These are phyloP conservation scores for Orchesella flavescens DNA, from an alignment of 2,888 invertebrate genomes.

Conservation along the genomic window DNA sequence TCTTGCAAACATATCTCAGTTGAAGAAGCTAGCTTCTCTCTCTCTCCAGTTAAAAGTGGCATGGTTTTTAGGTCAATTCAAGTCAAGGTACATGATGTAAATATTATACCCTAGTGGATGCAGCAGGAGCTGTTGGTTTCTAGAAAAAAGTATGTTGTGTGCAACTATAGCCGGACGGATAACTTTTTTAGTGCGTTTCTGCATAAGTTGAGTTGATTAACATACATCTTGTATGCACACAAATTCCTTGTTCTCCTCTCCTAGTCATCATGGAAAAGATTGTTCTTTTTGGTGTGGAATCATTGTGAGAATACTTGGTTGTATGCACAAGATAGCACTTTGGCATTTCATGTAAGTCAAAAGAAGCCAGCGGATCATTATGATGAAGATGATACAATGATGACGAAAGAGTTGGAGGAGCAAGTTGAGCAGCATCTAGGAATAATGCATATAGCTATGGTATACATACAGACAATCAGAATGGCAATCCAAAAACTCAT, in stretches of 20 bases:
- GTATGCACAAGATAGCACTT: background rate
- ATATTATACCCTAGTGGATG: background rate
- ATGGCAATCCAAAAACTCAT: conserved; percentile 26
- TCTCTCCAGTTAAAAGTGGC: too few relatives aligned
- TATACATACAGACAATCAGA: background rate
- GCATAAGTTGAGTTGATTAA: too few relatives aligned
- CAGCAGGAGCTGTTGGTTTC: background rate
- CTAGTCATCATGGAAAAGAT: conserved; percentile 3
- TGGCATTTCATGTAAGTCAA: background rate
- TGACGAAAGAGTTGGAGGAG: conserved; percentile 47
- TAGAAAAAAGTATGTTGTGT: background rate
- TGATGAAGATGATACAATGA: conserved; percentile 5
- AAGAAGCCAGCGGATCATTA: background rate
- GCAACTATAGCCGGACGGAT: background rate
- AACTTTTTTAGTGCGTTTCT: background rate
- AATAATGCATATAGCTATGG: too few relatives aligned
- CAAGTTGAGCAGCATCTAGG: conserved; percentile 32
- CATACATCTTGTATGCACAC: background rate
- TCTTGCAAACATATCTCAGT: conserved; percentile 16
- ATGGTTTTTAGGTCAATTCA: conserved; percentile 39
- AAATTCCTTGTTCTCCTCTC: background rate
- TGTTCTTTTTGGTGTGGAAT: conserved; percentile 3
- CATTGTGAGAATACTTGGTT: background rate
- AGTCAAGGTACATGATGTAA: conserved; percentile 32
- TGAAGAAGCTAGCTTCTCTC: background rate